These are phyloP conservation scores for Ochotona curzoniae DNA, from an alignment of 2,113 vertebrate genomes.

Conservation along the genomic window DNA sequence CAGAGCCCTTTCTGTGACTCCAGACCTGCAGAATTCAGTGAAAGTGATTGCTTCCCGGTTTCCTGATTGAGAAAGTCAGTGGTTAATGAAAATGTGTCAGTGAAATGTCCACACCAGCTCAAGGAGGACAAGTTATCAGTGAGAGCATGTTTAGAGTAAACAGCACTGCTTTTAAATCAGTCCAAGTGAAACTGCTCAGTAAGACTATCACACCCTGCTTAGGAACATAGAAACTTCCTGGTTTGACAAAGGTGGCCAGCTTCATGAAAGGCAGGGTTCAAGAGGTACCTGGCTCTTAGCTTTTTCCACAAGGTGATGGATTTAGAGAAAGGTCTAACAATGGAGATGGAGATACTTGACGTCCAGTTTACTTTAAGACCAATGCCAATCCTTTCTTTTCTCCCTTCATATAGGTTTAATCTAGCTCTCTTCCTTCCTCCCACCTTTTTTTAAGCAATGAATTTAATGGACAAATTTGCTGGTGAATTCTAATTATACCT, in stretches of 20 bases:
- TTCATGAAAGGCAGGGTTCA: background rate
- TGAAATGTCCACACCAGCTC: background rate
- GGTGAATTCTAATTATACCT: no score
- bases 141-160: background rate
- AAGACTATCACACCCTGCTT: background rate
- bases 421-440: background rate
- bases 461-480: no score
- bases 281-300: background rate
- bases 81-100: background rate
- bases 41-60: background rate
- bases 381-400: background rate
- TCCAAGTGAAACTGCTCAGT: constrained; percentile 68
- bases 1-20: background rate
- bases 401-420: background rate
- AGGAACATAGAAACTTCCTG: constrained; percentile 43
- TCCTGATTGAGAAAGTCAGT: background rate
- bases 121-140: background rate
- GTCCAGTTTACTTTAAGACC: background rate
- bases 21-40: background rate
- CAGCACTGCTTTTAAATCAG: background rate
- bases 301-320: background rate
- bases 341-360: background rate
- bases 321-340: background rate
- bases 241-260: background rate
- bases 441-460: no score